Conservation (phyloP, 2,888 invertebrate species). For the Diloba caeruleocephala region DNA sequence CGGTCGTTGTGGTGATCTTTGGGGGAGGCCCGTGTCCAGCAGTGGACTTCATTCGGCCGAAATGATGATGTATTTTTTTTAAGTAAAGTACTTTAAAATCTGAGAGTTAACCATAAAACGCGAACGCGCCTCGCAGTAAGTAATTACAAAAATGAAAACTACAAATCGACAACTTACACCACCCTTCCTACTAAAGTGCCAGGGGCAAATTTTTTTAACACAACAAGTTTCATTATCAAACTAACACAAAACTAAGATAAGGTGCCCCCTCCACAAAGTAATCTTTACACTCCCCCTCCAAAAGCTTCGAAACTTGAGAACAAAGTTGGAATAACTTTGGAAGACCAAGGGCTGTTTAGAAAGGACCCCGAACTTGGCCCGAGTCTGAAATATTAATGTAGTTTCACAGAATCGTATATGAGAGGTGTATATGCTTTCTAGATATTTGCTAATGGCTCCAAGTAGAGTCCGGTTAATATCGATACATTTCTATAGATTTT, state of each 20-base stretch:
- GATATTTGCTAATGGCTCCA: constrained; percentile 72
- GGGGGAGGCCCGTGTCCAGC: too few relatives aligned
- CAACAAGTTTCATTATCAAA: constrained; percentile 68
- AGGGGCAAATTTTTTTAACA: constrained; percentile 48
- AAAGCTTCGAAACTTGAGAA: constrained; percentile 74
- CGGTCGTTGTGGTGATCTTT: too few relatives aligned
- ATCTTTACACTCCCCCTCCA: constrained; percentile 81
- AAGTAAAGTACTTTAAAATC: not conserved
- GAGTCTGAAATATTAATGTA: constrained; percentile 88
- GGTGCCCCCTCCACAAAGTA: constrained; percentile 77
- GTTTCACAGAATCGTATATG: constrained; percentile 87
- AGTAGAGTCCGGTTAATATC: constrained; percentile 50
- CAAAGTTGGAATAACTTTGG: constrained; percentile 88
- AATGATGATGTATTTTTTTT: too few relatives aligned
- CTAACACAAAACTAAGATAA: constrained; percentile 83
- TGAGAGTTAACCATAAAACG: not conserved
- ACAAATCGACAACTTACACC: not conserved
- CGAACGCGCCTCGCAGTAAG: not conserved
- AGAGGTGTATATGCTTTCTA: constrained; percentile 73
- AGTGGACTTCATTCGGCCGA: too few relatives aligned
- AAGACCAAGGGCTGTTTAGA: constrained; percentile 89
- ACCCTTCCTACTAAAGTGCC: constrained; percentile 6
- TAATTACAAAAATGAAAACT: not conserved
- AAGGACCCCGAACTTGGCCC: constrained; percentile 84
- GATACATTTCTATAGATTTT: constrained; percentile 46